These are phyloP conservation scores for Liodrosophila aerea DNA, from an alignment of 2,888 invertebrate genomes.

Conservation along the genomic window DNA sequence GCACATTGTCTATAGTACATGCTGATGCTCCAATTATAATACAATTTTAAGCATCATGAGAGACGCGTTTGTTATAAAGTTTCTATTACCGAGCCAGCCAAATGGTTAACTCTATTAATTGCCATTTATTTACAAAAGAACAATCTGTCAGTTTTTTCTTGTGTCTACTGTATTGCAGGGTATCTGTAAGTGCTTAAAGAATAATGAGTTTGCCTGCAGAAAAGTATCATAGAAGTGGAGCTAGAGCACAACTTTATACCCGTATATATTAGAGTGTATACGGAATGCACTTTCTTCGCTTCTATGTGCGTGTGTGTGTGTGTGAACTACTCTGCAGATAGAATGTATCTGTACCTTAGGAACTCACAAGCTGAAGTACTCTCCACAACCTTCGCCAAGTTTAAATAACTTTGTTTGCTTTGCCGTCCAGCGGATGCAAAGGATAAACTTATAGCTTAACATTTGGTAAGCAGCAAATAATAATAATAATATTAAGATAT, in stretches of 20 bases:
- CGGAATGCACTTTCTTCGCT: neutral
- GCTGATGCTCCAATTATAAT: too few relatives aligned
- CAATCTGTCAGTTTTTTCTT: too few relatives aligned
- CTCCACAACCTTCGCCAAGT: conserved; percentile 47
- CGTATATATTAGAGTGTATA: neutral
- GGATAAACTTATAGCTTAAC: conserved; percentile 50
- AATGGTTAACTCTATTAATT: too few relatives aligned
- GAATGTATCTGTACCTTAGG: too few relatives aligned
- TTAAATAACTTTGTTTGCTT: conserved; percentile 44
- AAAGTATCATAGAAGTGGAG: too few relatives aligned
- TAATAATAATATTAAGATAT: conserved; percentile 47
- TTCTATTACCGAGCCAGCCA: too few relatives aligned
- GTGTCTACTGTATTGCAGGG: conserved; percentile 17
- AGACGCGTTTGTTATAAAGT: too few relatives aligned
- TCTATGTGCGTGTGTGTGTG: too few relatives aligned
- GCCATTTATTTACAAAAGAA: too few relatives aligned
- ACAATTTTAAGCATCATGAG: too few relatives aligned
- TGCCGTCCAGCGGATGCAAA: conserved; percentile 15
- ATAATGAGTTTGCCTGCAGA: conserved; percentile 11
- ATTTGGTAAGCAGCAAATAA: conserved; percentile 41
- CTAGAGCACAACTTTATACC: neutral
- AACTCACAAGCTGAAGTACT: conserved; percentile 15
- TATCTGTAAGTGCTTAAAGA: conserved; percentile 17
- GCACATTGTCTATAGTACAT: too few relatives aligned
- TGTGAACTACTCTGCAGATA: too few relatives aligned